Base-by-base conservation (phyloP, 2,888 invertebrate species). In the Melanchra persicariae region DNA sequence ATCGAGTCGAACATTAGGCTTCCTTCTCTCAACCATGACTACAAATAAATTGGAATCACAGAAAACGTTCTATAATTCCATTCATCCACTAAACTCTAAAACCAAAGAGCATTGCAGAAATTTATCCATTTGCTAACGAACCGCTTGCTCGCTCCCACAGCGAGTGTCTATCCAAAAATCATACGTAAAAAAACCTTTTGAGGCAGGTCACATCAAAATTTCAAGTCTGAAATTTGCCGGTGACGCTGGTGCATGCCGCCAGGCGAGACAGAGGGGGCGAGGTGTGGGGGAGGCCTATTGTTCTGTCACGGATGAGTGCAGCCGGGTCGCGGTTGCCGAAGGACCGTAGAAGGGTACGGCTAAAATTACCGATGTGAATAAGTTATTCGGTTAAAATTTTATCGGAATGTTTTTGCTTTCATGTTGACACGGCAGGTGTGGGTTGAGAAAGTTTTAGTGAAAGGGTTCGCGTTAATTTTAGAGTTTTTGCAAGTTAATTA, bases 241-340 rank as follows among this genome's bases (percentile, higher is more conserved):
- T 81, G 84, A 82, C 83, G 77, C 69, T 79, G 77, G 73, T 87
- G 85, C 82, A 87, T 75, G 74, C 73, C 77, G 77, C 74, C 74
- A 67, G 70, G 75, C 43, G 81, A 57, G 54, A 64, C 60, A 45
- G 57, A 45, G 63, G 43, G 9, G 1, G 6, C 10, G 55, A 61
- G 71, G 81, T 77, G 77, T 70, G 77, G 82, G 77, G 75, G 72
- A 45, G 52, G 82, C 77, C 88, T 85, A 89, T 91, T 92, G 88
- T 89, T 87, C 83, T 83, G 85, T 86, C 87, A 88, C 87, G 89
- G 89, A 88, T 89, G 90, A 91, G 88, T 86, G 90, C 91, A 89
- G 75, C 70, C 64, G 76, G 88, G 83, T 87, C 88, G 87, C 81
- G 84, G 79, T 79, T 75, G 75, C 83, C 72, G 43, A 62, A 79